phyloP scores from a whole-genome alignment of 92 coral and sea anemone species.

The Porites divaricata region DNA sequence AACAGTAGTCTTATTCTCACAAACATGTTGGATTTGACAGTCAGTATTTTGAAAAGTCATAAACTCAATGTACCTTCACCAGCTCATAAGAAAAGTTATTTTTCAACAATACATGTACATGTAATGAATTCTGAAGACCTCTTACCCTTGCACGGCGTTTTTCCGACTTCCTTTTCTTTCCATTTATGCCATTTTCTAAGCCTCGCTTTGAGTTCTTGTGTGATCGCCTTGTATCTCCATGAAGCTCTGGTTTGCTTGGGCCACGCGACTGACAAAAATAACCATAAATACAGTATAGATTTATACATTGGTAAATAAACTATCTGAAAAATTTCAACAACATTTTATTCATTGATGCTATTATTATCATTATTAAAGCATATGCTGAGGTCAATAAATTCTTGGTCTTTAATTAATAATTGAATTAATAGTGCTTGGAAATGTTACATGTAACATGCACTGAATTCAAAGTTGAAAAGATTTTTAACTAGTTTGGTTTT shows the following conservation, averaged over 20 bases:
- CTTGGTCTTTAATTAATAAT: no score
- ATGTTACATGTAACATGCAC: no score
- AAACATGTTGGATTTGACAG: neutral
- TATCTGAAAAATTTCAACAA: neutral
- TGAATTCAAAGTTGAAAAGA: no score
- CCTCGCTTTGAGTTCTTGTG: constrained; percentile 76
- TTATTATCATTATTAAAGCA: no score
- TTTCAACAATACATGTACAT: no score
- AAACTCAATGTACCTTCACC: neutral
- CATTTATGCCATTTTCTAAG: constrained; percentile 82
- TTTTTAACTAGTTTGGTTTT: no score
- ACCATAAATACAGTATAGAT: neutral
- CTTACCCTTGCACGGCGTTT: constrained; percentile 86
- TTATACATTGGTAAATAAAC: neutral
- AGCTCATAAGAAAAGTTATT: no score
- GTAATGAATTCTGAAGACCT: neutral
- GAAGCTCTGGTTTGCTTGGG: constrained; percentile 75
- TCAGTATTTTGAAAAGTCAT: neutral
- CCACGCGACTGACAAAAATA: constrained; percentile 66
- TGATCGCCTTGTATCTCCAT: constrained; percentile 60
- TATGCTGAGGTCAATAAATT: no score
- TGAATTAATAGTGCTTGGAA: no score
- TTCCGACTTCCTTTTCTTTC: constrained; percentile 81
- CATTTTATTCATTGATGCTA: no score
- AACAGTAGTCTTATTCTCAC: constrained; percentile 21